Conservation (phyloP, 2,888 invertebrate genomes). For the Nysson spinosus region DNA sequence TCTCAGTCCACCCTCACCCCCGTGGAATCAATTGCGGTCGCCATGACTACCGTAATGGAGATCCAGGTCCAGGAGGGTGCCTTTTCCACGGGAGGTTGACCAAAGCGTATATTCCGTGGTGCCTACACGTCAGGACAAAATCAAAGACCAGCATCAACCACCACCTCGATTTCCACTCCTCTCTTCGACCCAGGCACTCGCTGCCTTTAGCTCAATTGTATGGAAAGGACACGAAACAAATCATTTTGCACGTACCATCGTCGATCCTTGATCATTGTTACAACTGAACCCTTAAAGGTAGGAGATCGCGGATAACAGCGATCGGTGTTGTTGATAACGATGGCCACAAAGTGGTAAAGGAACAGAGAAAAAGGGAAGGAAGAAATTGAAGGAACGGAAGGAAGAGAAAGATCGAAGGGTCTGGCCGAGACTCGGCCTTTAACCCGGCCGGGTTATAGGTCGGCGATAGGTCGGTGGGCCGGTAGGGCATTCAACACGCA, state of each 20-base stretch:
- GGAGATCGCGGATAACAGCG: no score
- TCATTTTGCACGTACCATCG: no score
- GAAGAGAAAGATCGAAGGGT: not conserved
- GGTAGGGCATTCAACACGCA: conserved; percentile 26
- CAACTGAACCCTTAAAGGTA: no score
- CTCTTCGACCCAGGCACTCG: not conserved
- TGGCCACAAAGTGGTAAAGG: no score
- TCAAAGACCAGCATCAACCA: conserved; percentile 65
- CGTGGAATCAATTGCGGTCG: conserved; percentile 76
- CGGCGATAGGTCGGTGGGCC: conserved; percentile 22
- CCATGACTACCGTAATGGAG: conserved; percentile 76
- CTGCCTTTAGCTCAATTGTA: no score
- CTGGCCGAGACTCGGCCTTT: no score
- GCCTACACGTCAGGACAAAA: conserved; percentile 65
- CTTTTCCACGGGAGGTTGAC: conserved; percentile 72
- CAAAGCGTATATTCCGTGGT: conserved; percentile 66
- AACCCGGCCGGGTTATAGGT: no score
- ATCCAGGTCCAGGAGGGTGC: conserved; percentile 71
- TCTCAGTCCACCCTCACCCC: conserved; percentile 64
- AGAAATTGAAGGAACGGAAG: not conserved
- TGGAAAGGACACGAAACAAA: no score
- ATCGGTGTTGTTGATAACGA: no score
- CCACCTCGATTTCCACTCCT: conserved; percentile 20
- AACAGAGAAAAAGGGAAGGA: no score
- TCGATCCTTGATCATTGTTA: no score